These are phyloP conservation scores for Agelaius phoeniceus DNA, from an alignment of 2,113 vertebrate species.

Conservation along the genomic window DNA sequence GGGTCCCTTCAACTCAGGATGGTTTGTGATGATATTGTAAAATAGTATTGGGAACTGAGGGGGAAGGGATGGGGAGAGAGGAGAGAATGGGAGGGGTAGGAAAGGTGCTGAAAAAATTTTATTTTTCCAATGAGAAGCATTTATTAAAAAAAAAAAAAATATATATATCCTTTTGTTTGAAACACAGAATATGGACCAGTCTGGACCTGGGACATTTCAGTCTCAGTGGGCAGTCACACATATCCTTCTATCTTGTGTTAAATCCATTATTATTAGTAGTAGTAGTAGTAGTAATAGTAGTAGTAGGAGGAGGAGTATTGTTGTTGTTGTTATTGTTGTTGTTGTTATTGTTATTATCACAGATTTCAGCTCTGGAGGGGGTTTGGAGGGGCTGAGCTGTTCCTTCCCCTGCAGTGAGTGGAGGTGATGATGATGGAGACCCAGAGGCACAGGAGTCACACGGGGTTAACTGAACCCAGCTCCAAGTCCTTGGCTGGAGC, in stretches of 20 bases:
- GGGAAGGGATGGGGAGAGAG: background rate
- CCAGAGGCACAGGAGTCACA: fast-evolving
- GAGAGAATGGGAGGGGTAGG: background rate
- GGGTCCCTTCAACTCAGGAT: background rate
- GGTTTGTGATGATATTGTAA: background rate
- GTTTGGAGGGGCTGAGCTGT: background rate
- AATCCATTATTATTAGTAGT: background rate
- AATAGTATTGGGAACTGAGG: background rate
- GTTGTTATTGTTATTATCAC: background rate
- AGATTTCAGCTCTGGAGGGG: background rate
- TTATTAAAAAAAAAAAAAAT: background rate
- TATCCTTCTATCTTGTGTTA: background rate
- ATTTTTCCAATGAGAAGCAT: background rate
- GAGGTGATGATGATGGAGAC: background rate
- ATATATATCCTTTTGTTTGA: background rate
- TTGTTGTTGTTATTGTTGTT: no score
- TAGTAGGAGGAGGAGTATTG: no score
- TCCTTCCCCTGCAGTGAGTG: background rate
- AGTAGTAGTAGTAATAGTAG: no score
- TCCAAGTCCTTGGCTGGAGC: background rate
- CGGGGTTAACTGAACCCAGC: fast-evolving
- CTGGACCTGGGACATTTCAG: background rate
- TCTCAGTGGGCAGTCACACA: background rate
- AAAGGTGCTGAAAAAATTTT: background rate
- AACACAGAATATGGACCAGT: background rate